A percentile compares a stretch with the other conserved stretches of the same genome.
Evolutionary conservation across 2,797 vertebrate genomes (phyloP).

Genomic region (Lacerta bilineata): DNA sequence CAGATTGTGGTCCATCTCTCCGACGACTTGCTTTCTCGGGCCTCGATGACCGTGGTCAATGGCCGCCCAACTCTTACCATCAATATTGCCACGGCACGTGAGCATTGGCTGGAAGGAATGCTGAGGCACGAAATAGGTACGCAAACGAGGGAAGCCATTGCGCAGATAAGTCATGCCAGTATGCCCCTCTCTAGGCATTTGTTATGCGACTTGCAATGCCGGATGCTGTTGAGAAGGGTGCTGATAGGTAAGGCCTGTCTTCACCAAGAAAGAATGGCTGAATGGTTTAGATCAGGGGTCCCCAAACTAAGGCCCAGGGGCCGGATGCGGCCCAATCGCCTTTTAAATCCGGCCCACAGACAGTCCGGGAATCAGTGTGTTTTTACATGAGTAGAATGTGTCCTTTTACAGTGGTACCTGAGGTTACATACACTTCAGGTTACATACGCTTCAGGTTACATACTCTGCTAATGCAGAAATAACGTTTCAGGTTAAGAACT

Average conservation of each 20-base stretch:
- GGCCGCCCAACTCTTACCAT: slow-evolving; percentile 92
- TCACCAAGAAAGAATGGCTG: not conserved
- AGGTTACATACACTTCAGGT: too few relatives aligned
- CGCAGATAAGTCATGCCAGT: not conserved
- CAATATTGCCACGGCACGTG: slow-evolving; percentile 88
- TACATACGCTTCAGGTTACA: too few relatives aligned
- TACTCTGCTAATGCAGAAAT: too few relatives aligned
- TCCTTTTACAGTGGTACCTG: too few relatives aligned
- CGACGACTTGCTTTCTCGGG: slow-evolving; percentile 93
- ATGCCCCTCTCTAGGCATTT: not conserved
- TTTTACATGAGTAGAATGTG: too few relatives aligned
- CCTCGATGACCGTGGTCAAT: slow-evolving; percentile 95
- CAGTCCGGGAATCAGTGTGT: too few relatives aligned
- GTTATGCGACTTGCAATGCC: not conserved
- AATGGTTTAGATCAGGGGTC: not conserved
- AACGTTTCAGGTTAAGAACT: too few relatives aligned
- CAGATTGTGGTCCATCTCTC: slow-evolving; percentile 94
- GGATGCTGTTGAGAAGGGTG: not conserved
- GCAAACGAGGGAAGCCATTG: slow-evolving; percentile 14
- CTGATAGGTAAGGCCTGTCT: not conserved
- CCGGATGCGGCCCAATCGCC: too few relatives aligned
- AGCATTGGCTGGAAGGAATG: slow-evolving; percentile 97
- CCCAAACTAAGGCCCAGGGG: too few relatives aligned
- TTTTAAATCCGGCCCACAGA: too few relatives aligned
- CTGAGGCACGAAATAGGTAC: slow-evolving; percentile 94